A percentile compares a stretch with the other conserved stretches of the same genome.
Evolutionary conservation across 2,113 vertebrate species (phyloP).

Genomic region (Syngnathoides biaculeatus): DNA sequence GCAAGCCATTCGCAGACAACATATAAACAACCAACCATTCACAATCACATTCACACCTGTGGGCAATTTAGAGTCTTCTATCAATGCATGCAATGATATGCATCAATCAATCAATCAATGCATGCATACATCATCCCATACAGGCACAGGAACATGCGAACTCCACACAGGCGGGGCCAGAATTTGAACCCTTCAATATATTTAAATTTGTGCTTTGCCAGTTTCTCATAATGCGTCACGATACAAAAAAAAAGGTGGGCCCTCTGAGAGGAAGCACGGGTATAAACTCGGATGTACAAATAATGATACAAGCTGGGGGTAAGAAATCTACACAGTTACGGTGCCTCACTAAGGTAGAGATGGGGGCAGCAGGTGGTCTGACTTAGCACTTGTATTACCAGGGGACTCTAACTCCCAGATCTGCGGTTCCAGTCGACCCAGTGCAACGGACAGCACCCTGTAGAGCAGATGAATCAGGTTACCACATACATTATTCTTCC

Average conservation of each 20-base stretch:
- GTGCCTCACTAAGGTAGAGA: neutral
- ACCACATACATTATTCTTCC: neutral
- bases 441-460: neutral
- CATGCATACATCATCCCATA: no score
- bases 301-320: neutral
- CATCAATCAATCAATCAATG: no score
- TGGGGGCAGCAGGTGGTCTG: neutral
- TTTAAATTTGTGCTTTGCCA: slow-evolving; percentile 35
- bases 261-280: neutral
- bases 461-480: neutral
- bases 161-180: no score
- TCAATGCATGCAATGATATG: no score
- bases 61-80: no score
- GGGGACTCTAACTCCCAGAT: neutral
- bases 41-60: no score
- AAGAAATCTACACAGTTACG: neutral
- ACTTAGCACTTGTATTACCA: neutral
- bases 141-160: no score
- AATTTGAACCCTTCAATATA: no score
- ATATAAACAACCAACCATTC: no score
- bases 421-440: neutral
- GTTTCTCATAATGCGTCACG: slow-evolving; percentile 16
- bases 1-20: no score
- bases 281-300: neutral
- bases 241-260: neutral